Evolutionary conservation across 2,888 invertebrate species (phyloP).

Genomic region (Eupithecia dodoneata): DNA sequence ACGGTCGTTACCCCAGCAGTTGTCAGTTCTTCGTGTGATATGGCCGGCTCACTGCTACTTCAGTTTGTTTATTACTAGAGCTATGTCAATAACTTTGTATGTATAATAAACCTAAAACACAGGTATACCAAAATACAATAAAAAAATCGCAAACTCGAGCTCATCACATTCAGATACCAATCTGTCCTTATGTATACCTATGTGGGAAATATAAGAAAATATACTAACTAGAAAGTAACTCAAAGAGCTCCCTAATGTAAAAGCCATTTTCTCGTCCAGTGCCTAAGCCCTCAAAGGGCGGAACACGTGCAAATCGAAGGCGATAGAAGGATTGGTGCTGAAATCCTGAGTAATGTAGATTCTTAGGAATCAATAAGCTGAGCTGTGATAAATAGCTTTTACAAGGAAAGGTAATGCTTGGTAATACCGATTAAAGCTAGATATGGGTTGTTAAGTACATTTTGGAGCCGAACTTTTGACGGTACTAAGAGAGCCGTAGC

Average conservation of each 20-base stretch:
- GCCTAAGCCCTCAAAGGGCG: constrained; percentile 9
- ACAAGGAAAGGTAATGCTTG: background rate
- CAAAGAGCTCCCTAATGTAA: background rate
- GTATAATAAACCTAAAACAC: too few relatives aligned
- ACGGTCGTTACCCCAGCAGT: too few relatives aligned
- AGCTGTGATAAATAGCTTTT: constrained; percentile 15
- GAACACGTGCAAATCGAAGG: constrained; percentile 45
- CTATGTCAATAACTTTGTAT: too few relatives aligned
- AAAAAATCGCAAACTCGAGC: too few relatives aligned
- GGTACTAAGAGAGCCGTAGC: background rate
- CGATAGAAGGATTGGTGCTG: constrained; percentile 45
- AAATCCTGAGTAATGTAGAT: constrained; percentile 29
- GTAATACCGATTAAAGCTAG: background rate
- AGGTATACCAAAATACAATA: too few relatives aligned
- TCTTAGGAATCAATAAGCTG: constrained; percentile 30
- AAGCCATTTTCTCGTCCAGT: constrained; percentile 18
- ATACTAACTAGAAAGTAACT: background rate
- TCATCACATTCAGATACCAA: too few relatives aligned
- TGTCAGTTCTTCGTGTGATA: too few relatives aligned
- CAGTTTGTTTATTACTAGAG: too few relatives aligned
- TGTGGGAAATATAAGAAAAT: background rate
- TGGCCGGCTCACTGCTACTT: too few relatives aligned
- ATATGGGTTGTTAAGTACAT: background rate
- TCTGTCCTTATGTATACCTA: too few relatives aligned
- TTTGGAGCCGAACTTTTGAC: background rate